Conservation (phyloP, 2,888 invertebrate genomes). For the Cybosia mesomella region DNA sequence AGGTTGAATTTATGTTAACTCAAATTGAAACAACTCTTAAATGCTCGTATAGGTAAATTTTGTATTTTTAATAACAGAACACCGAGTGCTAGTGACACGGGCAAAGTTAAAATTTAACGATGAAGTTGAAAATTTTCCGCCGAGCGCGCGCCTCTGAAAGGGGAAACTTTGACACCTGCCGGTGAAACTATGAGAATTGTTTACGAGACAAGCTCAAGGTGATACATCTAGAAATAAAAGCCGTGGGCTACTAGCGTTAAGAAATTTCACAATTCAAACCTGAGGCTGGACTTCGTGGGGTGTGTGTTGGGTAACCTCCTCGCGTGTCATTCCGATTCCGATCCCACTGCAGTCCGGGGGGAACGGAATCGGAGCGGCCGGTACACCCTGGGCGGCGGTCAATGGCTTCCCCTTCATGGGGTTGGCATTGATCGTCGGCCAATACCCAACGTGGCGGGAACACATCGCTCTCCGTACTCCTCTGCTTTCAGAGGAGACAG, state of each 20-base stretch:
- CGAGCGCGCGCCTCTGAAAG: conserved; percentile 35
- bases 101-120: conserved; percentile 53
- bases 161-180: conserved; percentile 56
- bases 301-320: too few species aligned
- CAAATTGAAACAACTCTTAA: neutral
- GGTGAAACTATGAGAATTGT: conserved; percentile 59
- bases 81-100: conserved; percentile 28
- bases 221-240: conserved; percentile 17
- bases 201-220: conserved; percentile 44
- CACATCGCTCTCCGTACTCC: too few species aligned
- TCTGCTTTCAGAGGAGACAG: too few species aligned
- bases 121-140: conserved; percentile 47
- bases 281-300: too few species aligned
- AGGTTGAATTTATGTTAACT: neutral
- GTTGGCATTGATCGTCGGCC: too few species aligned
- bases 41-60: conserved; percentile 15
- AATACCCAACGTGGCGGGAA: too few species aligned
- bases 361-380: too few species aligned
- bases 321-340: too few species aligned
- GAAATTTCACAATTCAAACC: neutral
- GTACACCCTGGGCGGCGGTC: too few species aligned
- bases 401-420: too few species aligned
- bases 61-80: conserved; percentile 35
- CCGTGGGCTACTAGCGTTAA: too few species aligned
- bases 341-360: too few species aligned